A percentile compares a stretch with the other conserved stretches of the same genome.
phyloP scores from a whole-genome alignment of 2,113 vertebrate genomes.

The Sprattus sprattus region DNA sequence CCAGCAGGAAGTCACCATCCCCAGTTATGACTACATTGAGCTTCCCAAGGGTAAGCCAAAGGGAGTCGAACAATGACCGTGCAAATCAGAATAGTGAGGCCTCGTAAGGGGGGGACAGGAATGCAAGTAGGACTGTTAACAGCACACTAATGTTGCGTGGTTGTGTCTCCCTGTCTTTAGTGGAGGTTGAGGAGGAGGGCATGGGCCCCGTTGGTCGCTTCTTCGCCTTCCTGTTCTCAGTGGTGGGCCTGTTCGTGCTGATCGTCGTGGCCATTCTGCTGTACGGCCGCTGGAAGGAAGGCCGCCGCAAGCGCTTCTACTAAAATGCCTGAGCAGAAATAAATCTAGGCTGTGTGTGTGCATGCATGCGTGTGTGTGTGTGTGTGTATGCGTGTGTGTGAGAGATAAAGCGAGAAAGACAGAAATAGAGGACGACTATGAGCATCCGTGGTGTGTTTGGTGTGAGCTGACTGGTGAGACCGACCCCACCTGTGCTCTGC shows the following conservation, averaged over 20 bases:
- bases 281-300: conserved; percentile 90
- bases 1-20: conserved; percentile 80
- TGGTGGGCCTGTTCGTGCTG: conserved; percentile 81
- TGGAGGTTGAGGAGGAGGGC: neutral
- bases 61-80: no score
- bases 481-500: neutral
- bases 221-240: conserved; percentile 83
- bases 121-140: no score
- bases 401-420: neutral
- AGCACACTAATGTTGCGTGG: neutral
- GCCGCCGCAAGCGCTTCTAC: conserved; percentile 93
- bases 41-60: conserved; percentile 70
- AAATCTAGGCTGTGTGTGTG: neutral
- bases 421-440: neutral
- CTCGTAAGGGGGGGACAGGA: no score
- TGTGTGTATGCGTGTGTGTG: neutral
- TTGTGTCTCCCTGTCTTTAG: neutral
- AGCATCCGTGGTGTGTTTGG: neutral
- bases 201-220: conserved; percentile 79
- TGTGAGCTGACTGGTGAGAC: neutral
- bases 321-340: conserved; percentile 63
- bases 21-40: conserved; percentile 83
- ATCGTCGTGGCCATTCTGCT: conserved; percentile 76
- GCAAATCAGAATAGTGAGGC: no score
- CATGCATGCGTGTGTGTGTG: no score